A percentile compares a stretch with the other conserved stretches of the same genome.
These are phyloP conservation scores for Nesidiocoris tenuis DNA, from an alignment of 2,888 invertebrate species.

Conservation along the genomic window DNA sequence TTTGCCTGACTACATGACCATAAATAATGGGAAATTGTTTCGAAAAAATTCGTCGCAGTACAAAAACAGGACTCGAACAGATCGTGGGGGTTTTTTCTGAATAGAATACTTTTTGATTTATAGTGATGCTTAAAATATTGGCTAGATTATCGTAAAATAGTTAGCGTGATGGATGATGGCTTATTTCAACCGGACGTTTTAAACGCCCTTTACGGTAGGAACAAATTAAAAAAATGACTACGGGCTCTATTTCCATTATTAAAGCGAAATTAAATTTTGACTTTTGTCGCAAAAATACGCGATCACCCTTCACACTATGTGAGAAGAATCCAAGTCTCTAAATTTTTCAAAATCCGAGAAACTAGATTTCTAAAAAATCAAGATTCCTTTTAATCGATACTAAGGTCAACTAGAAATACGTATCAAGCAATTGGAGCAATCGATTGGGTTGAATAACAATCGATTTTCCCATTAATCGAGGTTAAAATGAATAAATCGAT, in stretches of 20 bases:
- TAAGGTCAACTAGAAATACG: too few relatives aligned
- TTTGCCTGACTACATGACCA: too few relatives aligned
- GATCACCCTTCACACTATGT: slow-evolving; percentile 16
- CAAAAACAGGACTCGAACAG: too few relatives aligned
- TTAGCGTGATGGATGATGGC: slow-evolving; percentile 4
- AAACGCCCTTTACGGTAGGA: neutral
- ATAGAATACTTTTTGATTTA: slow-evolving; percentile 19
- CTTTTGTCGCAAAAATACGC: slow-evolving; percentile 1
- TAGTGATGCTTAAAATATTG: slow-evolving; percentile 2
- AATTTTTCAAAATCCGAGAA: neutral
- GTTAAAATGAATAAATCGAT: too few relatives aligned
- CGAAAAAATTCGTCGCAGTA: too few relatives aligned
- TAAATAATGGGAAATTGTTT: too few relatives aligned
- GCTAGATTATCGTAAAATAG: neutral
- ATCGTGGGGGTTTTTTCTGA: neutral
- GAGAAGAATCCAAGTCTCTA: slow-evolving; percentile 9
- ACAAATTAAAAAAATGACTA: neutral
- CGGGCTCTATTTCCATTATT: neutral
- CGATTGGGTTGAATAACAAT: too few relatives aligned
- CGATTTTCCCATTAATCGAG: too few relatives aligned
- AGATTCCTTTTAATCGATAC: too few relatives aligned
- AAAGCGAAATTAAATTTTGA: neutral
- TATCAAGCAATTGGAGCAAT: too few relatives aligned
- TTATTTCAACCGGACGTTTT: neutral
- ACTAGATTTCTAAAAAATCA: neutral